Evolutionary conservation across 2,113 vertebrate genomes (phyloP), one percentile per base, ranked within the genome.

Genomic region (Thermophis baileyi): DNA sequence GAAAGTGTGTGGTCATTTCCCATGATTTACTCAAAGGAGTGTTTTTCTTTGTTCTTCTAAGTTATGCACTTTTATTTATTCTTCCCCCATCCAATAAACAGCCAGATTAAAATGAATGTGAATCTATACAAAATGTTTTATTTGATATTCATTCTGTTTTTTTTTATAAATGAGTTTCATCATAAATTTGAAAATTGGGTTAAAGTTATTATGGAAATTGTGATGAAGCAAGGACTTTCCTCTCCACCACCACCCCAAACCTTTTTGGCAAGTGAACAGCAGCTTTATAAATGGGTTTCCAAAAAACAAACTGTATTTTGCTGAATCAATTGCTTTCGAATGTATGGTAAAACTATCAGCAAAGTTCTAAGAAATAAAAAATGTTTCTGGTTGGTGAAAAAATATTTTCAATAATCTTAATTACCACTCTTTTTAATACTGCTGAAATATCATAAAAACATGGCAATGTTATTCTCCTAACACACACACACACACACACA

Each of bases 1-100:
- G 87, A 96, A 97, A 95, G 91, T 90, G 95, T 95, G 96, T 88
- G 95, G 94, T 96, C 93, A 96, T 96, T 96, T 96, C 93, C 94
- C 92, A 94, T 60, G 90, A 88, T 94, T 95, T 55, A 88, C 74
- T 95, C 89, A 94, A 95, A 96, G 90, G 60, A 96, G 89, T n/a
- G 49, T 11, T 8, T 95, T 93, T 96, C 94, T 96, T 95, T 96
- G 92, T 91, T 95, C 16, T 94, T 94, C 94, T 95, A 90, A 6
- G 88, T 95, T 95, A 85, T 44, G 85, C 7, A 90, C 89, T 88
- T 11, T 49, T 46, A 44, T 9, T 0, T 25, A 81, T 27, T 54
- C 49, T 6, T 57, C 0, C 54, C 30, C 46, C 46, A 40, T 90
- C 27, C 24, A 87, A 35, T 92, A 92, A 94, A 92, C 88, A 93